Percentiles rank a stretch among this genome's conserved stretches.
phyloP scores from a whole-genome alignment of 1,140 invertebrate genomes.

The Zaprionus lachaisei region DNA sequence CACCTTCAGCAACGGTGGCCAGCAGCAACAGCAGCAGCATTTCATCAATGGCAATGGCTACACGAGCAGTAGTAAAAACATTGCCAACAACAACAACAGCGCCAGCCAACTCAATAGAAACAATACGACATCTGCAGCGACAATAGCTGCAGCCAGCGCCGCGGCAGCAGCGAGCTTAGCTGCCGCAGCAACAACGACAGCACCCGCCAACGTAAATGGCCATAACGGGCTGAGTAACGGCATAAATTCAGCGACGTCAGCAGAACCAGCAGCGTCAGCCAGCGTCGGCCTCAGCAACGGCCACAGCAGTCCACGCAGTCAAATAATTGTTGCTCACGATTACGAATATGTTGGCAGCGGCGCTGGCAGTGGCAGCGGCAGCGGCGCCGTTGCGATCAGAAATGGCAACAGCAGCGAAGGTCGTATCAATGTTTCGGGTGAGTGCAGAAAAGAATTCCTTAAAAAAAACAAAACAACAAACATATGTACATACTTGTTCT shows the following conservation, averaged over 20 bases:
- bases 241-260: conserved; percentile 27
- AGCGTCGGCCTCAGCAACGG: conserved; percentile 19
- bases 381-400: conserved; percentile 6
- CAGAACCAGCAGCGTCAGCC: conserved; percentile 18
- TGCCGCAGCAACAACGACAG: conserved; percentile 42
- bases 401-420: conserved; percentile 58
- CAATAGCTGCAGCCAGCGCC: conserved; percentile 3
- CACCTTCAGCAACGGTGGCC: conserved; percentile 14
- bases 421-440: conserved; percentile 60
- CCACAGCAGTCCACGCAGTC: conserved; percentile 43
- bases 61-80: conserved; percentile 50
- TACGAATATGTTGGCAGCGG: conserved; percentile 39
- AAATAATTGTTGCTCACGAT: conserved; percentile 34
- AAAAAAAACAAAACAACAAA: neutral
- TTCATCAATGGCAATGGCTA: conserved; percentile 40
- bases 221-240: conserved; percentile 53
- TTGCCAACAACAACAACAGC: conserved; percentile 57
- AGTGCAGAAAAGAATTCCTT: conserved; percentile 28
- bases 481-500: neutral
- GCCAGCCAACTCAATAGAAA: conserved; percentile 68
- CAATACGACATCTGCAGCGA: conserved; percentile 31
- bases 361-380: conserved; percentile 8
- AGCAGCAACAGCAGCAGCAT: conserved; percentile 29
- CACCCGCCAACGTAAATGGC: conserved; percentile 46
- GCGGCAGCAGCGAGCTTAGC: conserved; percentile 22